phyloP scores from a whole-genome alignment of 2,888 invertebrate species.

The Hirtodrosophila alboralis region DNA sequence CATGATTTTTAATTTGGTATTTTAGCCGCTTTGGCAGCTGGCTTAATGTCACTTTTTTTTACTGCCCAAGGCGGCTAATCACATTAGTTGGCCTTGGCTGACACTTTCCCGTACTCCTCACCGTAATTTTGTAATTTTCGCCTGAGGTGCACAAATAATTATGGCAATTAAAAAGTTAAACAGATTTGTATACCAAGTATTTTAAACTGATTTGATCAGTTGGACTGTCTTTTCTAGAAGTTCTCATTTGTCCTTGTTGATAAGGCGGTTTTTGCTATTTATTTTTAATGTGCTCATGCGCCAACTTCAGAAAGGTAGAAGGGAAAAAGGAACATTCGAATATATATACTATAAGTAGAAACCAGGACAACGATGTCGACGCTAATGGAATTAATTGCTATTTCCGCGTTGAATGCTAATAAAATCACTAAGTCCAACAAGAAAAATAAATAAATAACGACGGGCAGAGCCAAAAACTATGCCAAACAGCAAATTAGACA shows the following conservation, averaged over 20 bases:
- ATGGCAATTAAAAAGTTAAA: slow-evolving; percentile 60
- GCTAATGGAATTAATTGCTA: slow-evolving; percentile 72
- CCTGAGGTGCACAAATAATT: slow-evolving; percentile 47
- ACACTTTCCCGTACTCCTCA: not conserved
- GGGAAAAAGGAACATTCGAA: not conserved
- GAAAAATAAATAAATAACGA: slow-evolving; percentile 23
- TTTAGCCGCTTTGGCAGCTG: slow-evolving; percentile 6
- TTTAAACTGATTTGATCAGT: slow-evolving; percentile 54
- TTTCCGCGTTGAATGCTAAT: slow-evolving; percentile 62
- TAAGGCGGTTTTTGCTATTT: slow-evolving; percentile 23
- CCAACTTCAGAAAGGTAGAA: not conserved
- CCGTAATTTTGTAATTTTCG: not conserved
- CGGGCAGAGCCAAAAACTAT: slow-evolving; percentile 27
- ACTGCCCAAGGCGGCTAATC: slow-evolving; percentile 12
- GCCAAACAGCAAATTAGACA: slow-evolving; percentile 58
- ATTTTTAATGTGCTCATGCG: slow-evolving; percentile 18
- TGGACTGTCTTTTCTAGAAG: slow-evolving; percentile 2
- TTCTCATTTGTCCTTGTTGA: slow-evolving; percentile 1
- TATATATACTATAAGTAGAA: slow-evolving; percentile 1
- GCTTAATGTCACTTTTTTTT: slow-evolving; percentile 8
- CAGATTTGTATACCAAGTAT: slow-evolving; percentile 46
- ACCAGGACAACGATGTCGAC: slow-evolving; percentile 29
- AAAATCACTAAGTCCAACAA: slow-evolving; percentile 56
- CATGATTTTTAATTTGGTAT: slow-evolving; percentile 14
- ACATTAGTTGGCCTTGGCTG: slow-evolving; percentile 1